These are phyloP conservation scores for Drosophila mojavensis DNA, from an alignment of 1,140 invertebrate species.

Conservation along the genomic window DNA sequence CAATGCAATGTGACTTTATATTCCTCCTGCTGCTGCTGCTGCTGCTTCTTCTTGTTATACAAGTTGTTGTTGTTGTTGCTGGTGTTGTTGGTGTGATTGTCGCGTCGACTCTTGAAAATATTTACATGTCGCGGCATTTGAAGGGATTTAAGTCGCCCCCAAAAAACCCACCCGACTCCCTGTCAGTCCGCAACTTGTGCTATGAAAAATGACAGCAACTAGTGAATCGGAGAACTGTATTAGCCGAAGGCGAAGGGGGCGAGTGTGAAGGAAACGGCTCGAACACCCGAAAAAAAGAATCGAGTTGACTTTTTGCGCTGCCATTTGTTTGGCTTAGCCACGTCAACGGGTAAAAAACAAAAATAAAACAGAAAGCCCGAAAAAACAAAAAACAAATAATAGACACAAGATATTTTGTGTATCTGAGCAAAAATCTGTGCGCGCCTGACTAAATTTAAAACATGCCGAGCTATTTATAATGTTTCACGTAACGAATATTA, in stretches of 20 bases:
- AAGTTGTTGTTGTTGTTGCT: conserved; percentile 15
- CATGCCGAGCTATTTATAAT: conserved; percentile 59
- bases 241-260: conserved; percentile 27
- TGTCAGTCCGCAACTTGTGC: conserved; percentile 51
- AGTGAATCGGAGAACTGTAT: conserved; percentile 48
- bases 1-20: conserved; percentile 45
- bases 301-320: conserved; percentile 18
- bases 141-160: conserved; percentile 74
- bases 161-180: conserved; percentile 42
- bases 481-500: conserved; percentile 73
- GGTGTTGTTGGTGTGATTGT: conserved; percentile 27
- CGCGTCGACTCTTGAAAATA: conserved; percentile 61
- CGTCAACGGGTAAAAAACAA: conserved; percentile 29
- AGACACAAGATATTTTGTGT: conserved; percentile 29
- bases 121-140: conserved; percentile 77
- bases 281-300: conserved; percentile 13
- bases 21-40: conserved; percentile 13
- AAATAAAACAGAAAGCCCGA: neutral
- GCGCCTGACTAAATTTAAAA: conserved; percentile 57
- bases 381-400: conserved; percentile 7
- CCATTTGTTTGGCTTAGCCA: conserved; percentile 64
- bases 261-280: neutral
- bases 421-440: conserved; percentile 30
- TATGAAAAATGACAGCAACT: conserved; percentile 61
- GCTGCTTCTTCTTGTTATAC: conserved; percentile 2